These are phyloP conservation scores for Callionymus lyra DNA, from an alignment of 2,113 vertebrate species.

Conservation along the genomic window DNA sequence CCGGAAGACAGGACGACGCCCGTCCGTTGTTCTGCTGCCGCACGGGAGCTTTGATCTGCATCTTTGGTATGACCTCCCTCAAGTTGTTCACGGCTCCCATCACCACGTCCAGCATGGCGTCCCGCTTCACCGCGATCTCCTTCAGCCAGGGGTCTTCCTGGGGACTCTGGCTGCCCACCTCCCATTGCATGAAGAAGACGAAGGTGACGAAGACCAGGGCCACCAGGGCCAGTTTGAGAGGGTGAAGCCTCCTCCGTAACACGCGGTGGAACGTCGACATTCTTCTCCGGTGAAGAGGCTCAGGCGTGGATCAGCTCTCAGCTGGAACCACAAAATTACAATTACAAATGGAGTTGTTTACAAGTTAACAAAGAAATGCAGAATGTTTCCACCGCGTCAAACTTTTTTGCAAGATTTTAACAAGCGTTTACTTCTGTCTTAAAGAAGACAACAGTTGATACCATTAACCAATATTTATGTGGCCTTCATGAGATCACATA, in stretches of 20 bases:
- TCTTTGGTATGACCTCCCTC: constrained; percentile 86
- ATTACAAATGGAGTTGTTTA: too few relatives aligned
- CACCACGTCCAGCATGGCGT: constrained; percentile 80
- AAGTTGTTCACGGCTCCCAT: constrained; percentile 93
- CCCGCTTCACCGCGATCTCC: constrained; percentile 75
- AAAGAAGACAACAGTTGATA: too few relatives aligned
- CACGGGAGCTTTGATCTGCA: constrained; percentile 91
- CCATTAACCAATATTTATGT: too few relatives aligned
- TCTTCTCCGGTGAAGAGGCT: constrained; percentile 40
- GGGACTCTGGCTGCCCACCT: constrained; percentile 78
- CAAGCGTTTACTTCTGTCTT: too few relatives aligned
- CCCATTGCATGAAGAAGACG: constrained; percentile 91
- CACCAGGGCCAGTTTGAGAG: constrained; percentile 77
- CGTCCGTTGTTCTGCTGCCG: constrained; percentile 63
- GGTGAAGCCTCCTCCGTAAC: constrained; percentile 70
- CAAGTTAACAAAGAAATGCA: too few relatives aligned
- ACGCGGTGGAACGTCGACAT: constrained; percentile 78
- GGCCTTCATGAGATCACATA: too few relatives aligned
- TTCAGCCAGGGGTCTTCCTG: constrained; percentile 76
- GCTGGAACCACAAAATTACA: too few relatives aligned
- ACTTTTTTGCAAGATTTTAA: too few relatives aligned
- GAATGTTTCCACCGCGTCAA: too few relatives aligned
- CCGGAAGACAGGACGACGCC: constrained; percentile 71
- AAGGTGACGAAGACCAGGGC: constrained; percentile 83
- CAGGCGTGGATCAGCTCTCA: not conserved